Percentiles rank a stretch among this genome's conserved stretches.
Evolutionary conservation across 2,888 invertebrate genomes (phyloP).

Genomic region (Kryphioiulus occultus): DNA sequence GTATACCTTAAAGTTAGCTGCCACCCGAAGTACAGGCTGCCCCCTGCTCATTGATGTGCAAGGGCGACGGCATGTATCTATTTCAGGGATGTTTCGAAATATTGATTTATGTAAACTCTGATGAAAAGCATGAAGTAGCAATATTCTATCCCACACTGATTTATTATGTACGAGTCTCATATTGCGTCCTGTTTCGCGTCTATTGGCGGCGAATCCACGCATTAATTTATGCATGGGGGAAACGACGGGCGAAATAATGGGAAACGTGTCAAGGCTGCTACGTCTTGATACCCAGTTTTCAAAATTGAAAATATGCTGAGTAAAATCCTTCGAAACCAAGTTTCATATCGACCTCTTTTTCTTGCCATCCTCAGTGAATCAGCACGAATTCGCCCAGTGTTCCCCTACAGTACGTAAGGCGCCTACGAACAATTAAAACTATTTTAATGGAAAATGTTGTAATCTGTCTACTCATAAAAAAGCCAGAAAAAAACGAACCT

Average conservation of each 20-base stretch:
- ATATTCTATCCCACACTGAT: slow-evolving; percentile 38
- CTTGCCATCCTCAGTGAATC: not conserved
- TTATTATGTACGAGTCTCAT: slow-evolving; percentile 25
- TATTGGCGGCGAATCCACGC: not conserved
- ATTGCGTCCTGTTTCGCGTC: slow-evolving; percentile 33
- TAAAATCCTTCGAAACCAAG: slow-evolving; percentile 26
- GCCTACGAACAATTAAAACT: not conserved
- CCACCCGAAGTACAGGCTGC: not conserved
- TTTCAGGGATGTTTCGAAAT: slow-evolving; percentile 36
- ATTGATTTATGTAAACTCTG: slow-evolving; percentile 36
- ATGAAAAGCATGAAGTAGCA: slow-evolving; percentile 39
- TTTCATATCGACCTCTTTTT: slow-evolving; percentile 13
- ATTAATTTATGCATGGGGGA: slow-evolving; percentile 27
- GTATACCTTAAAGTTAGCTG: not conserved
- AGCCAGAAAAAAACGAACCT: not conserved
- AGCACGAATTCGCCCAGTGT: not conserved
- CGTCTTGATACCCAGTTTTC: not conserved
- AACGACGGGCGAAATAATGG: not conserved
- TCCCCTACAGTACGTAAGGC: not conserved
- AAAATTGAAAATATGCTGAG: slow-evolving; percentile 40
- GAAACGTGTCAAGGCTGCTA: slow-evolving; percentile 27
- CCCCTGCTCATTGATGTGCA: not conserved
- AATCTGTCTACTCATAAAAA: not conserved
- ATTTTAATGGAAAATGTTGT: not conserved
- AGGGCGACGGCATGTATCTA: not conserved